Evolutionary conservation across 2,797 vertebrate genomes (phyloP).

Genomic region (Hoplostethus atlanticus): DNA sequence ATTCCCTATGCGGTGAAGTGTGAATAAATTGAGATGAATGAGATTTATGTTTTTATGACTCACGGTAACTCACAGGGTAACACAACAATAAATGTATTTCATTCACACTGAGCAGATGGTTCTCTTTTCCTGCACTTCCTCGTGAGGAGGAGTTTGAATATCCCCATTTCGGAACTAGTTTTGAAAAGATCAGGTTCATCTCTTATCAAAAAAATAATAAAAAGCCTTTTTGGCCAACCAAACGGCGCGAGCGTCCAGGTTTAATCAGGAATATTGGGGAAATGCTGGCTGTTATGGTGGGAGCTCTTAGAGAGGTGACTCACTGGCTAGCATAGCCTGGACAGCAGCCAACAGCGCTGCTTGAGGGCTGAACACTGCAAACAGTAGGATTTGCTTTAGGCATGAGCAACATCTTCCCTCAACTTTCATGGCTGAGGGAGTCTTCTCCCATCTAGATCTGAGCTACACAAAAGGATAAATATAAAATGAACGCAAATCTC

Average conservation of each 20-base stretch:
- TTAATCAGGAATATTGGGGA: slow-evolving; percentile 85
- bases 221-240: slow-evolving; percentile 79
- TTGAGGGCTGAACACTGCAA: slow-evolving; percentile 57
- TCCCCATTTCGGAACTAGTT: slow-evolving; percentile 37
- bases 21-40: slow-evolving; percentile 54
- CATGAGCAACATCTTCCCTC: slow-evolving; percentile 49
- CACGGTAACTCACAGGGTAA: slow-evolving; percentile 8
- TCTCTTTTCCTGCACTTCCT: not conserved
- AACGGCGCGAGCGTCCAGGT: slow-evolving; percentile 68
- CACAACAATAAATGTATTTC: not conserved
- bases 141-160: slow-evolving; percentile 32
- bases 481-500: slow-evolving; percentile 58
- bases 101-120: slow-evolving; percentile 18
- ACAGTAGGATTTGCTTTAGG: slow-evolving; percentile 40
- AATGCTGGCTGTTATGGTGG: slow-evolving; percentile 70
- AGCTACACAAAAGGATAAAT: slow-evolving; percentile 23
- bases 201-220: slow-evolving; percentile 73
- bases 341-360: slow-evolving; percentile 67
- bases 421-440: slow-evolving; percentile 46
- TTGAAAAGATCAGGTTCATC: slow-evolving; percentile 64
- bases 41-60: slow-evolving; percentile 44
- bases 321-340: slow-evolving; percentile 71
- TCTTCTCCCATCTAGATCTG: slow-evolving; percentile 35
- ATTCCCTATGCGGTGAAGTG: slow-evolving; percentile 29
- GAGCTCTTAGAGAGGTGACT: slow-evolving; percentile 82